A percentile compares a stretch with the other conserved stretches of the same genome.
Conservation (phyloP, 2,888 invertebrate species). For the Parapristionchus giblindavisi region DNA sequence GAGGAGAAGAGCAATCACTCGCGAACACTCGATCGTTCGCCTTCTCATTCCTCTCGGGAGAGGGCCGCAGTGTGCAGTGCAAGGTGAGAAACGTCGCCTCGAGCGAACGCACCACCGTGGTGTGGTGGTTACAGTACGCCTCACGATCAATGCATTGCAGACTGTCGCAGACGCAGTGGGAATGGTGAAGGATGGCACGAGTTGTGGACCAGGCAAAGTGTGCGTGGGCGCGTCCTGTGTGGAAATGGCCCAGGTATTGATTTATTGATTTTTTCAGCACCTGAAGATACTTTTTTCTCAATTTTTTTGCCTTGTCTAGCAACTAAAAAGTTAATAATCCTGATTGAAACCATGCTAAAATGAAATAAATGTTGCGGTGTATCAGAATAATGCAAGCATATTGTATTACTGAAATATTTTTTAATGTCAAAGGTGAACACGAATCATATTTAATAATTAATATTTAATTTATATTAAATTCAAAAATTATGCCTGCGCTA, state of each 20-base stretch:
- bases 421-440: no score
- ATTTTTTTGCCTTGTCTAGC: no score
- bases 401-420: no score
- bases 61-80: conserved; percentile 45
- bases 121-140: background rate
- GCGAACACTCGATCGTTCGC: conserved; percentile 26
- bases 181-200: conserved; percentile 57
- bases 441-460: no score
- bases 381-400: no score
- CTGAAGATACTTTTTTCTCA: no score
- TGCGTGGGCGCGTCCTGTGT: conserved; percentile 57
- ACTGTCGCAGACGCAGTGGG: conserved; percentile 57
- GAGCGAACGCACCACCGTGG: background rate
- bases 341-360: no score
- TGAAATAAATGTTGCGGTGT: no score
- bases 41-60: conserved; percentile 13
- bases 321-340: no score
- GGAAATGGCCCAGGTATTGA: conserved; percentile 51
- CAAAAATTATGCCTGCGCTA: no score
- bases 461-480: no score
- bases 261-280: no score
- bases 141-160: conserved; percentile 27
- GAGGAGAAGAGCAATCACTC: conserved; percentile 77
- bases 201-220: conserved; percentile 57
- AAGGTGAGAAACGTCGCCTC: conserved; percentile 29